Conservation (phyloP, 2,888 invertebrate genomes). For the Eledona agricola region DNA sequence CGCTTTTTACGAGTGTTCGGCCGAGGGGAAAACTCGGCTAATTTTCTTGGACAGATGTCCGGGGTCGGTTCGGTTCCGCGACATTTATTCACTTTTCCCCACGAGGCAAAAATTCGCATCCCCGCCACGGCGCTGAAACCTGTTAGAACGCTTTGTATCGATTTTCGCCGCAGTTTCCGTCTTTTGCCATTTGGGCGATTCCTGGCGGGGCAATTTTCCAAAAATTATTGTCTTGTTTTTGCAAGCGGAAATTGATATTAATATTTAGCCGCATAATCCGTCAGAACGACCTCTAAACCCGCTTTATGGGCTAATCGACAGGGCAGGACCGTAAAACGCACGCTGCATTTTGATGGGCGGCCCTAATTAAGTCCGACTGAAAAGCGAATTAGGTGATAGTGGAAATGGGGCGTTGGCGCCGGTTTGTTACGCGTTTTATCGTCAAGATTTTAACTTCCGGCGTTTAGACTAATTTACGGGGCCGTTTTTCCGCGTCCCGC, state of each 20-base stretch:
- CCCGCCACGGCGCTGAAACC: too few species aligned
- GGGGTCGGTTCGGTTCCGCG: slow-evolving; percentile 2
- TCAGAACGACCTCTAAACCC: slow-evolving; percentile 1
- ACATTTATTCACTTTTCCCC: too few species aligned
- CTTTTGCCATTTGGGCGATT: slow-evolving; percentile 5
- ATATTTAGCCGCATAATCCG: slow-evolving; percentile 4
- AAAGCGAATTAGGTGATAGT: too few species aligned
- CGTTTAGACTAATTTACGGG: too few species aligned
- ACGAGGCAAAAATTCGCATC: too few species aligned
- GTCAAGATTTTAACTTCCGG: too few species aligned
- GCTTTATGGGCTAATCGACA: not conserved
- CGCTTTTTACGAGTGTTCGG: slow-evolving; percentile 7
- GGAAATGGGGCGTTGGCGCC: too few species aligned
- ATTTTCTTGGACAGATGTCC: slow-evolving; percentile 10
- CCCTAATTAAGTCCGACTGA: too few species aligned
- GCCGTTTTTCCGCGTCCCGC: too few species aligned
- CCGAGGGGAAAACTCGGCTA: slow-evolving; percentile 6
- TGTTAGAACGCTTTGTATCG: slow-evolving; percentile 35
- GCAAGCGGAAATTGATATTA: slow-evolving; percentile 6
- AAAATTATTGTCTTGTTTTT: slow-evolving; percentile 15
- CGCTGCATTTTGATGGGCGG: too few species aligned
- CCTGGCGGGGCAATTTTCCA: slow-evolving; percentile 12
- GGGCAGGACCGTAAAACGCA: not conserved
- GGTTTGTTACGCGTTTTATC: too few species aligned
- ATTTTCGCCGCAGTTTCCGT: slow-evolving; percentile 15